A percentile compares a stretch with the other conserved stretches of the same genome.
These are phyloP conservation scores for Halocynthia aurantium DNA, from an alignment of 23 tunicate genomes.

Conservation along the genomic window DNA sequence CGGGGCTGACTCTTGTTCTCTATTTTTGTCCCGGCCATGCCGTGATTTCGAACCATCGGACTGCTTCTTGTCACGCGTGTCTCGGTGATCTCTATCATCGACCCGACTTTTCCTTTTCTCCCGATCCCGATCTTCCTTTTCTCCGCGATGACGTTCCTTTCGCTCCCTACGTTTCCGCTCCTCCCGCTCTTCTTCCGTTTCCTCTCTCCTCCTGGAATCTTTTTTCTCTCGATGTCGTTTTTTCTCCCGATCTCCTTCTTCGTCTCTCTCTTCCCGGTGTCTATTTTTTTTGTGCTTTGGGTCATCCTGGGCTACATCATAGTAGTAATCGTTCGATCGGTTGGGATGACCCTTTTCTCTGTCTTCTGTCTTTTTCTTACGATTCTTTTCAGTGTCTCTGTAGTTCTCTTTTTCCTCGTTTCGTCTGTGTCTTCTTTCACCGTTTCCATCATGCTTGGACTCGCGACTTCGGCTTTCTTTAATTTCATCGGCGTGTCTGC, in stretches of 20 bases:
- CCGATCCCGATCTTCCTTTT: constrained; percentile 3
- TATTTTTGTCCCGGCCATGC: constrained; percentile 10
- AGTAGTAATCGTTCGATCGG: too few relatives aligned
- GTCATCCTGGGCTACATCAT: too few relatives aligned
- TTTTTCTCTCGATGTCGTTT: constrained; percentile 4
- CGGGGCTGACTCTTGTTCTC: constrained; percentile 4
- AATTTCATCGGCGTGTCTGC: too few relatives aligned
- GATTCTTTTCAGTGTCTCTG: too few relatives aligned
- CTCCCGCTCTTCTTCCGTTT: constrained; percentile 17
- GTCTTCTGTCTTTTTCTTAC: background rate
- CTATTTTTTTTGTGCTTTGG: background rate
- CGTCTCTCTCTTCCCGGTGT: constrained; percentile 20
- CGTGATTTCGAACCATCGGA: background rate
- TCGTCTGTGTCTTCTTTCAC: background rate
- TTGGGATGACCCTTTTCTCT: too few relatives aligned
- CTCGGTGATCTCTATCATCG: background rate
- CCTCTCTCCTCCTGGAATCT: constrained; percentile 1
- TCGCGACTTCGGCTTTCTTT: too few relatives aligned
- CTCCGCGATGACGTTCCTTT: constrained; percentile 18
- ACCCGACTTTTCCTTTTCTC: background rate
- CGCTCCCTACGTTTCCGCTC: constrained; percentile 6
- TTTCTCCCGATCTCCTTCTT: constrained; percentile 6
- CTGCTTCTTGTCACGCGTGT: constrained; percentile 6
- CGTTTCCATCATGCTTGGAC: too few relatives aligned
- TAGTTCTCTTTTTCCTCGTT: background rate